These are phyloP conservation scores for Cuniculus paca DNA, from an alignment of 2,797 vertebrate genomes.

Conservation along the genomic window DNA sequence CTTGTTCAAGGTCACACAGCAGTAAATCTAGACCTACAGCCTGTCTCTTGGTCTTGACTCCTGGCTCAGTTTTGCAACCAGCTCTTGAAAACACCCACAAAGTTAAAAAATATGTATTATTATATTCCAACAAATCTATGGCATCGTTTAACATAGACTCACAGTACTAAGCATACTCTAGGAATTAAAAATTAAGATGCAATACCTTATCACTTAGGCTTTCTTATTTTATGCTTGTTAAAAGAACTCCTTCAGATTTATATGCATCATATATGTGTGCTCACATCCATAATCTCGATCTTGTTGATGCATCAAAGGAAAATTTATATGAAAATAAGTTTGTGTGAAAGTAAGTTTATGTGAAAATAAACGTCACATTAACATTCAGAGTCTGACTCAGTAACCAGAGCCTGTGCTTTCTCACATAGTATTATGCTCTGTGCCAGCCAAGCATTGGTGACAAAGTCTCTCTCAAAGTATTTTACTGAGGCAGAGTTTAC, in stretches of 20 bases:
- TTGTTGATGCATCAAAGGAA: not conserved
- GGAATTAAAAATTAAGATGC: not conserved
- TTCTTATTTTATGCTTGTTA: not conserved
- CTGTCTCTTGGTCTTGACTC: not conserved
- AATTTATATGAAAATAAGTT: not conserved
- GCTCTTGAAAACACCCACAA: not conserved
- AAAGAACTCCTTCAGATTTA: not conserved
- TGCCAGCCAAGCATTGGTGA: not conserved
- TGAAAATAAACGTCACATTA: constrained; percentile 4
- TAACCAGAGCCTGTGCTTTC: not conserved
- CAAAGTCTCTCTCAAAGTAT: not conserved
- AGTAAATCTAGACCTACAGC: not conserved
- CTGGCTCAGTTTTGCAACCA: not conserved
- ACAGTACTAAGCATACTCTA: not conserved
- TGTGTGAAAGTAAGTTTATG: not conserved
- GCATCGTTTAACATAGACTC: not conserved
- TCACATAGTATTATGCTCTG: not conserved
- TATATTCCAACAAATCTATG: not conserved
- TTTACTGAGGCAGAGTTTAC: not conserved
- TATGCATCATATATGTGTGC: too few species aligned
- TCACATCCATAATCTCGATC: not conserved
- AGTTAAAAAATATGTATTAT: not conserved
- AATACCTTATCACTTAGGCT: not conserved
- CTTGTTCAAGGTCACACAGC: not conserved
- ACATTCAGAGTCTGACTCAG: not conserved